Conservation (phyloP, 2,113 vertebrate species). For the Crotophaga sulcirostris region DNA sequence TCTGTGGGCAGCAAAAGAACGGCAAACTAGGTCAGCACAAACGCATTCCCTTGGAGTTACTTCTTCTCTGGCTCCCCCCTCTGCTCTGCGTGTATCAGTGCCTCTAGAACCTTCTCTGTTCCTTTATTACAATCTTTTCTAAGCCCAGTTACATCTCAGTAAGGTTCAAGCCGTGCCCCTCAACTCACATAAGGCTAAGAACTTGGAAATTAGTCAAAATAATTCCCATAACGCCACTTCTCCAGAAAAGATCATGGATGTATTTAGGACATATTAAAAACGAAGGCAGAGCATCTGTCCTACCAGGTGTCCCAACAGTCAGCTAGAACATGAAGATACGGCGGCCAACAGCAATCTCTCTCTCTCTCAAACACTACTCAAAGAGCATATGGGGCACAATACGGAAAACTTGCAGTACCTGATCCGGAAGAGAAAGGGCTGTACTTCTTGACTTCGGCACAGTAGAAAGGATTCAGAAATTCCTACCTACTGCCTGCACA, state of each 20-base stretch:
- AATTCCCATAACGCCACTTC: background rate
- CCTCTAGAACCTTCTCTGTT: background rate
- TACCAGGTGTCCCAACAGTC: background rate
- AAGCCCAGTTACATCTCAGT: background rate
- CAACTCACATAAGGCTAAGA: background rate
- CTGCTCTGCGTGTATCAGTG: too few relatives aligned
- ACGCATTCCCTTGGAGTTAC: background rate
- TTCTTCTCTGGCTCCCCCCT: too few relatives aligned
- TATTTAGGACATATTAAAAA: background rate
- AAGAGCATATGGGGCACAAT: background rate
- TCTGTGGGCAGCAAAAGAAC: background rate
- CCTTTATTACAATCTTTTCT: background rate
- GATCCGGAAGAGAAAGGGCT: background rate
- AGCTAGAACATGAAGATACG: rapidly evolving
- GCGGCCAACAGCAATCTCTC: background rate
- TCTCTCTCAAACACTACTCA: background rate
- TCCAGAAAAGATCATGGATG: background rate
- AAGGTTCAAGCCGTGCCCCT: background rate
- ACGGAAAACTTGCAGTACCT: background rate
- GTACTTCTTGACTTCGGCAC: background rate
- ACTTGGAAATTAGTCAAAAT: background rate
- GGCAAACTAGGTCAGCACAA: background rate
- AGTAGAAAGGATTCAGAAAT: background rate
- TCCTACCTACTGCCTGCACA: background rate
- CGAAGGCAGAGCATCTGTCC: background rate